These are phyloP conservation scores for Pedionomus torquatus DNA, from an alignment of 2,113 vertebrate species.

Conservation along the genomic window DNA sequence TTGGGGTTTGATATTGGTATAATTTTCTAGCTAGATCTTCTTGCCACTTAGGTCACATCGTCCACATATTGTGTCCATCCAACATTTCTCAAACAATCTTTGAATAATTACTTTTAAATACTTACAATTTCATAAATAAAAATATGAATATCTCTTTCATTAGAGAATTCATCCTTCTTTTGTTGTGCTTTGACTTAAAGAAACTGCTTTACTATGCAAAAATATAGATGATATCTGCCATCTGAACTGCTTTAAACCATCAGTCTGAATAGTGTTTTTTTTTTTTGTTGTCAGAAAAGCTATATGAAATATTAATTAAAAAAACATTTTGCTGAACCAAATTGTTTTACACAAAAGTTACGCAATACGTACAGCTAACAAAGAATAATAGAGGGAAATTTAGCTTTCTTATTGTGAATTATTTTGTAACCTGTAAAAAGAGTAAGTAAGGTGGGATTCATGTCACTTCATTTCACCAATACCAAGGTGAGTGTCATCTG, in stretches of 20 bases:
- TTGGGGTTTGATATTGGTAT: neutral
- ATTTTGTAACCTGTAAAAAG: neutral
- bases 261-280: neutral
- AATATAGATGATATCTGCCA: neutral
- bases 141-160: neutral
- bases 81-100: neutral
- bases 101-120: neutral
- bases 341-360: neutral
- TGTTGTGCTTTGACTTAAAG: neutral
- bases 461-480: neutral
- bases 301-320: neutral
- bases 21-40: neutral
- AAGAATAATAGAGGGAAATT: neutral
- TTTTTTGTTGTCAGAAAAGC: neutral
- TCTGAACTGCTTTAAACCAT: neutral
- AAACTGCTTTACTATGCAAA: constrained; percentile 10
- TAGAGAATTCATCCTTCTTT: neutral
- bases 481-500: neutral
- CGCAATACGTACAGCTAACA: neutral
- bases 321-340: neutral
- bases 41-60: neutral
- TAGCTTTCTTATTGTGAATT: neutral
- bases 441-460: neutral
- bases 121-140: neutral
- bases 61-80: neutral